phyloP scores from a whole-genome alignment of 2,113 vertebrate genomes.

The Agapornis roseicollis region DNA sequence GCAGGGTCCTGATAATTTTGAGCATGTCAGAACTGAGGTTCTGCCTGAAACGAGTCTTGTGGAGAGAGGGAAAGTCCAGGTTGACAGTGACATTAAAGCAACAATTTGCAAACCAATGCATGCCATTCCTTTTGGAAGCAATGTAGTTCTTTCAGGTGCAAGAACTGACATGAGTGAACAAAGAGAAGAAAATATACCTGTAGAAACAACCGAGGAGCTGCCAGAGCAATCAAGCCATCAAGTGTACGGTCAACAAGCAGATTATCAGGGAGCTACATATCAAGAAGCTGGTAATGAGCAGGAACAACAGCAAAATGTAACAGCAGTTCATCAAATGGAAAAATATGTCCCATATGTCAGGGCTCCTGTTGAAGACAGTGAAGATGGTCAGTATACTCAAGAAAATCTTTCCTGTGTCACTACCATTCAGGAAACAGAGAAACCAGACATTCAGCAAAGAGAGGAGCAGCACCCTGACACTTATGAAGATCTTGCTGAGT shows the following conservation, averaged over 20 bases:
- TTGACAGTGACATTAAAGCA: slow-evolving; percentile 56
- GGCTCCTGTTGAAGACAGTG: slow-evolving; percentile 42
- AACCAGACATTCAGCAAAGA: slow-evolving; percentile 32
- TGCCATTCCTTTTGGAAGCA: slow-evolving; percentile 73
- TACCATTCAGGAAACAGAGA: background rate
- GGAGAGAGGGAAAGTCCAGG: background rate
- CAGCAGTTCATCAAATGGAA: background rate
- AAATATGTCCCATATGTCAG: background rate
- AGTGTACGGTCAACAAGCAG: background rate
- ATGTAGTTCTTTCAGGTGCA: slow-evolving; percentile 3
- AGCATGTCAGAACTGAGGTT: background rate
- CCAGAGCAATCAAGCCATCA: slow-evolving; percentile 49
- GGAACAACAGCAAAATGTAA: background rate
- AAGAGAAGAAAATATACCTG: slow-evolving; percentile 31
- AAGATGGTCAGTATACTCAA: background rate
- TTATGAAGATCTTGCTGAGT: slow-evolving; percentile 75
- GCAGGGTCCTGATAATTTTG: background rate
- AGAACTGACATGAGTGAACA: slow-evolving; percentile 26
- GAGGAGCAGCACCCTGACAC: background rate
- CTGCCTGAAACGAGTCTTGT: background rate
- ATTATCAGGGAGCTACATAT: slow-evolving; percentile 16
- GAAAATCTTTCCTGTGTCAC: background rate
- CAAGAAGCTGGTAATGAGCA: slow-evolving; percentile 14
- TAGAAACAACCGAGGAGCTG: slow-evolving; percentile 55
- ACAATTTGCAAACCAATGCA: slow-evolving; percentile 65